Evolutionary conservation across 2,113 vertebrate species (phyloP), one percentile per base, ranked within the genome.

Genomic region (Brienomyrus brachyistius): DNA sequence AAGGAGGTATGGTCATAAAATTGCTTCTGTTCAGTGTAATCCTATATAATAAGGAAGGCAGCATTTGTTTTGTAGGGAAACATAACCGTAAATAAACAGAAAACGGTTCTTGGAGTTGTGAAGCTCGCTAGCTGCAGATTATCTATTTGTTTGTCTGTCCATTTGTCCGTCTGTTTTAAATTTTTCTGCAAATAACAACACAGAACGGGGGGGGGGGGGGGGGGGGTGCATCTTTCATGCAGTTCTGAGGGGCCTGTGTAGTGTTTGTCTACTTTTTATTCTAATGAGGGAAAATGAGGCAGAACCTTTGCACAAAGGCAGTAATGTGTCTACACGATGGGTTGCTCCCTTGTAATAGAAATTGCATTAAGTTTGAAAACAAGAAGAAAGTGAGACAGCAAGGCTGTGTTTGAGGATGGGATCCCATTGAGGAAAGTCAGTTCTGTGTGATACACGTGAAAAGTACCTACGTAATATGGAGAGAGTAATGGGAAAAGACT

Each of bases 221-320:
- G 56, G 21, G 17, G 7, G 15, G 40, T 40, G 40, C 4, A 0
- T 74, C 31, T 74, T 74, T n/a, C 31, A 77, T 77, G 15, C 31
- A 77, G 70, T 40, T 77, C 15, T 19, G 52, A 77, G 17, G 27
- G 50, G 17, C 66, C 45, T 52, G 52, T 54, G 5, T 82, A 92
- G 93, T 88, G 93, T 93, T 86, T 56, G 85, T 27, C 45, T 66
- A 27, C 48, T 47, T 85, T 77, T 91, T 70, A 62, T 85, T 43
- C 77, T 17, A 23, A 88, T 89, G 90, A 77, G 70, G 31, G 70
- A 40, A 19, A 85, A 82, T 59, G 59, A n/a, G 92, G 70, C 27
- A 17, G 54, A 87, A 91, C 91, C 91, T 94, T 93, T 94, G 92
- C 91, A 19, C 27, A 47, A 54, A 89, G 40, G n/a, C 51, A 90